Conservation (phyloP, 2,113 vertebrate genomes). For the Zosterops japonicus region DNA sequence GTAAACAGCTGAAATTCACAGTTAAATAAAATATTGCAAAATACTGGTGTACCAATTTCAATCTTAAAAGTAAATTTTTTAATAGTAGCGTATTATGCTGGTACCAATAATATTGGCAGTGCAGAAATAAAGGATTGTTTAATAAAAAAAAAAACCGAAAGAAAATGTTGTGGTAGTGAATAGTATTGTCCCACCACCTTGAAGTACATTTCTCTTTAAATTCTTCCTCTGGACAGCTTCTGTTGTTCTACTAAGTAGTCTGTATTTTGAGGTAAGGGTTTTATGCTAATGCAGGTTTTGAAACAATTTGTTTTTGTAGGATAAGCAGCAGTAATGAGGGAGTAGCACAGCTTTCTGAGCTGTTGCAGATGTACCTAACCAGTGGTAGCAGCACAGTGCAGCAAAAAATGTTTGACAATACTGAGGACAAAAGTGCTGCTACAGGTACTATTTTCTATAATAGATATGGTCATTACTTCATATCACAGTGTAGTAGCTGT, state of each 20-base stretch:
- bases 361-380: neutral
- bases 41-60: neutral
- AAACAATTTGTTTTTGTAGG: neutral
- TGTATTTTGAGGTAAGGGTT: neutral
- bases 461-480: neutral
- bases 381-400: neutral
- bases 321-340: neutral
- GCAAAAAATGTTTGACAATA: neutral
- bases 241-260: neutral
- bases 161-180: neutral
- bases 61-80: neutral
- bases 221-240: neutral
- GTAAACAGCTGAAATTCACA: neutral
- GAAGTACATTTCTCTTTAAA: neutral
- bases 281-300: neutral
- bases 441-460: constrained; percentile 1
- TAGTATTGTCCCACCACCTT: neutral
- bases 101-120: neutral
- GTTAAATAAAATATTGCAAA: neutral
- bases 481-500: neutral
- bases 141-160: neutral
- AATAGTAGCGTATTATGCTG: neutral
- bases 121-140: neutral
- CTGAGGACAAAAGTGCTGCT: neutral
- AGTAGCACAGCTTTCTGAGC: neutral